phyloP scores from a whole-genome alignment of 2,888 invertebrate species.

The Orthosia gracilis region DNA sequence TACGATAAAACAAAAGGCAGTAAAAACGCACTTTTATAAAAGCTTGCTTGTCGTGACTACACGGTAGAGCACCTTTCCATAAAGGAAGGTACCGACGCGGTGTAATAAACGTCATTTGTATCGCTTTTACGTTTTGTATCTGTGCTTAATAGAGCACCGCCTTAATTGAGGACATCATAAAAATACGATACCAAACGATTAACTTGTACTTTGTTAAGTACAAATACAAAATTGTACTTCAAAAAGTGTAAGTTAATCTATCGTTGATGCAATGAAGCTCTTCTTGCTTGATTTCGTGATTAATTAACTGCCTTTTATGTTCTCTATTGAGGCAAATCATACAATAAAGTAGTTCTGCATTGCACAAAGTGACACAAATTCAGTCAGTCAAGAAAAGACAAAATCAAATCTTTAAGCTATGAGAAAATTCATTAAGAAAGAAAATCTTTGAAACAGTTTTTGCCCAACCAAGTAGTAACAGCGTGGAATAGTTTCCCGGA shows the following conservation, averaged over 20 bases:
- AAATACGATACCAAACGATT: background rate
- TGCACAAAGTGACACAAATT: too few species aligned
- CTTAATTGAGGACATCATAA: constrained; percentile 3
- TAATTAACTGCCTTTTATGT: background rate
- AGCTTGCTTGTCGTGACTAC: constrained; percentile 43
- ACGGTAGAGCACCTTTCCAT: constrained; percentile 43
- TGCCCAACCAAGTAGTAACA: too few species aligned
- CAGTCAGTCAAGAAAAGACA: background rate
- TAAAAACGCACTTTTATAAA: constrained; percentile 34
- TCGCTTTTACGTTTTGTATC: constrained; percentile 53
- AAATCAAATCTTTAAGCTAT: background rate
- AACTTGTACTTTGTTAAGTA: too few species aligned
- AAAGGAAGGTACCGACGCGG: constrained; percentile 18
- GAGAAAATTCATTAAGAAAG: too few species aligned
- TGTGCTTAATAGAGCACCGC: constrained; percentile 8
- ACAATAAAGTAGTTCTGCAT: background rate
- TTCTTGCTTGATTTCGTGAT: background rate
- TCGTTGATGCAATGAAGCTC: background rate
- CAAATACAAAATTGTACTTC: background rate
- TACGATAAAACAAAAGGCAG: constrained; percentile 40
- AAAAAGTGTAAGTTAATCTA: constrained; percentile 18
- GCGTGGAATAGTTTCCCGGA: too few species aligned
- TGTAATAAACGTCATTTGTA: constrained; percentile 55
- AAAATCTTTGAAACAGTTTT: too few species aligned
- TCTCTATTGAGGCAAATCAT: background rate